These are phyloP conservation scores for Accipiter minullus DNA, from an alignment of 2,797 vertebrate species.

Conservation along the genomic window DNA sequence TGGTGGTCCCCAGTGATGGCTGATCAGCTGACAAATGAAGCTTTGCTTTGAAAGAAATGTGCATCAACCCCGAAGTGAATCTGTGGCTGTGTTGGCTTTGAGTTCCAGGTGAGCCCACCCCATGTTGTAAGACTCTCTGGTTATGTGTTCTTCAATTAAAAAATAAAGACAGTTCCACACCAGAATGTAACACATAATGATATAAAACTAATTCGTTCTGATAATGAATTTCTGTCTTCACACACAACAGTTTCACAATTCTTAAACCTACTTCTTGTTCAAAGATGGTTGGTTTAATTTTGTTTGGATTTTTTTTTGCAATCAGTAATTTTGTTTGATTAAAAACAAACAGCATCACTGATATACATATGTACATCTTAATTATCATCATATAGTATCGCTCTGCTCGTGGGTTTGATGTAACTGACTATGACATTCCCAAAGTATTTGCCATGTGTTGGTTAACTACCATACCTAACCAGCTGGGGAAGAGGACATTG, in stretches of 20 bases:
- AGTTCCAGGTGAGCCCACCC: neutral
- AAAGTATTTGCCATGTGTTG: neutral
- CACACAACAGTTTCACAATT: neutral
- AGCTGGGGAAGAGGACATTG: fast-evolving
- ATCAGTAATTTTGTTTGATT: neutral
- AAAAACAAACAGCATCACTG: neutral
- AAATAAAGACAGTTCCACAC: neutral
- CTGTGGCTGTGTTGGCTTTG: neutral
- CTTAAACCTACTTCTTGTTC: neutral
- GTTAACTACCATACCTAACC: neutral
- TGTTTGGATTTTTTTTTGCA: neutral
- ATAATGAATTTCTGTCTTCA: neutral
- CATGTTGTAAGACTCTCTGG: neutral
- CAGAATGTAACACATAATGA: neutral
- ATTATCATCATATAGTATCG: neutral
- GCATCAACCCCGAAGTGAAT: neutral
- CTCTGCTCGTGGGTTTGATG: fast-evolving
- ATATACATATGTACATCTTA: neutral
- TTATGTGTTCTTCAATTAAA: neutral
- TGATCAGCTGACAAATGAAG: neutral
- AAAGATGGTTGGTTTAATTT: neutral
- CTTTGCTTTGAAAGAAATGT: neutral
- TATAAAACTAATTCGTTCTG: neutral
- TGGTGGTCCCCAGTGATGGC: neutral
- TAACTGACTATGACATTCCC: neutral